Conservation (phyloP, 2,888 invertebrate species). For the Calliopum simillimum region DNA sequence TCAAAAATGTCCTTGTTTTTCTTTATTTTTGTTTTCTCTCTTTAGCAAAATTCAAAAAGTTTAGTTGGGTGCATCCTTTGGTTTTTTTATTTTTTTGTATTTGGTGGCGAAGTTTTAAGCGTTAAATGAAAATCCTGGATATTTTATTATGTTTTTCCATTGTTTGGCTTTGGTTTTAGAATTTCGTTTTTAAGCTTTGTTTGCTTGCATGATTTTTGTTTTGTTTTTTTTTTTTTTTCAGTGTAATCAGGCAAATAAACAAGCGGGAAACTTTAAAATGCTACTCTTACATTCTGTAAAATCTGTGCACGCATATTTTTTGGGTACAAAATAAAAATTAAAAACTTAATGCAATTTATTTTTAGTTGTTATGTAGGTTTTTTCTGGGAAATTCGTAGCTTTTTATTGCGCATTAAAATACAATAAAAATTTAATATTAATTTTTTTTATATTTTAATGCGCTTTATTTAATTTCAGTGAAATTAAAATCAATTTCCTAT, state of each 20-base stretch:
- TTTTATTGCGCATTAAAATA: constrained; percentile 47
- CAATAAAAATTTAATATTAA: constrained; percentile 11
- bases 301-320: constrained; percentile 59
- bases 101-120: background rate
- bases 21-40: background rate
- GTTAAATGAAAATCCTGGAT: constrained; percentile 3
- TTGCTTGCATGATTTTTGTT: constrained; percentile 63
- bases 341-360: constrained; percentile 6
- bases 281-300: constrained; percentile 65
- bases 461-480: constrained; percentile 36
- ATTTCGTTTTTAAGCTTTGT: constrained; percentile 56
- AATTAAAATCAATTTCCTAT: constrained; percentile 44
- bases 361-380: background rate
- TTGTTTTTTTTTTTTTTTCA: constrained; percentile 40
- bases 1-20: constrained; percentile 39
- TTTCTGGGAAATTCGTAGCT: constrained; percentile 38
- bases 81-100: background rate
- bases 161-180: constrained; percentile 38
- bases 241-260: constrained; percentile 63
- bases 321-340: constrained; percentile 45
- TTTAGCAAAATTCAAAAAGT: constrained; percentile 15
- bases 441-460: constrained; percentile 33
- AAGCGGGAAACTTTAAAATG: constrained; percentile 64
- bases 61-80: background rate
- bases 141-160: background rate